phyloP scores from a whole-genome alignment of 2,113 vertebrate genomes.

The Pterocles burchelli region DNA sequence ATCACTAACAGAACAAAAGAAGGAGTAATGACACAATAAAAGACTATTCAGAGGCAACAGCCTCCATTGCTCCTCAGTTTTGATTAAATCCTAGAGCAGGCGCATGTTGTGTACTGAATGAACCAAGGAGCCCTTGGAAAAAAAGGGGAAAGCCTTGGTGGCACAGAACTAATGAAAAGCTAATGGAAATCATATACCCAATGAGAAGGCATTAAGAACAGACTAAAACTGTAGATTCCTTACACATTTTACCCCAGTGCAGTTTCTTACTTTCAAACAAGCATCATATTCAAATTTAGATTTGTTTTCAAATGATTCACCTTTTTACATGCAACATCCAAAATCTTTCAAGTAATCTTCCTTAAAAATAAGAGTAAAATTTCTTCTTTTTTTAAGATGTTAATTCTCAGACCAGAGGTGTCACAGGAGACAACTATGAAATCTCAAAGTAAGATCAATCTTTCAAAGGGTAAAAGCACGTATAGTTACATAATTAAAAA shows the following conservation, averaged over 20 bases:
- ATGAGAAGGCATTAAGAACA: not conserved
- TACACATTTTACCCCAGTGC: not conserved
- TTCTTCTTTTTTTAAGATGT: not conserved
- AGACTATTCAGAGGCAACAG: not conserved
- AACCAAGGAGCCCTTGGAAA: not conserved
- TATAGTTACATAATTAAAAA: conserved; percentile 23
- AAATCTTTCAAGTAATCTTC: not conserved
- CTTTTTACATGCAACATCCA: not conserved
- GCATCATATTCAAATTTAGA: not conserved
- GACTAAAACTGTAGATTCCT: not conserved
- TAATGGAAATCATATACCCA: not conserved
- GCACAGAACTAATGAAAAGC: not conserved
- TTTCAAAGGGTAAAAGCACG: conserved; percentile 41
- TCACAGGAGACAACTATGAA: not conserved
- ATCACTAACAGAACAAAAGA: not conserved
- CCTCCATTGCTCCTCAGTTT: not conserved
- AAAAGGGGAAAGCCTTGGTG: not conserved
- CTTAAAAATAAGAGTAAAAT: not conserved
- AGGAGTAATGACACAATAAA: not conserved
- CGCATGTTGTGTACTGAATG: not conserved
- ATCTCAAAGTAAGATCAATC: conserved; percentile 3
- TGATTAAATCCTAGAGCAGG: not conserved
- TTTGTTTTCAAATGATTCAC: not conserved
- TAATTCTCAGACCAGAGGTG: not conserved
- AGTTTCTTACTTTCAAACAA: not conserved